Conservation (phyloP, 2,113 vertebrate genomes). For the Lagopus leucura region DNA sequence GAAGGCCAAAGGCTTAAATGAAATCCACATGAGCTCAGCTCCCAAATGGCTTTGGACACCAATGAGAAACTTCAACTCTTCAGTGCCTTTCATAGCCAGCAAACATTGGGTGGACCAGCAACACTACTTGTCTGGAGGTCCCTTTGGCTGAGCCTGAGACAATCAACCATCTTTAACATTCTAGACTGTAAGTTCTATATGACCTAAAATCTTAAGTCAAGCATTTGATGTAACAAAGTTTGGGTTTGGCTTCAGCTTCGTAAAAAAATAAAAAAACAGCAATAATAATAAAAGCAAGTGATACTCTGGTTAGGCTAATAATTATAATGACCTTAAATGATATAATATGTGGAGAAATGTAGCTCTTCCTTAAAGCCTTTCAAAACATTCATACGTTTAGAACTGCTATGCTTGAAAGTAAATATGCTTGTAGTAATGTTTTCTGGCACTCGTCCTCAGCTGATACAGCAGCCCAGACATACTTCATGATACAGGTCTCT, state of each 20-base stretch:
- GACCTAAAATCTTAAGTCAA: background rate
- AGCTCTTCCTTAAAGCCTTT: background rate
- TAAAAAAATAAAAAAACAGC: background rate
- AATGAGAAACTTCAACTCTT: background rate
- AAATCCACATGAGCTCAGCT: background rate
- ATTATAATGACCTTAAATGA: background rate
- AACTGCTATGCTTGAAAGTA: background rate
- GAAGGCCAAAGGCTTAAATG: background rate
- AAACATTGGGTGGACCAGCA: background rate
- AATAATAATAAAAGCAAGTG: background rate
- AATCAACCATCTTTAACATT: background rate
- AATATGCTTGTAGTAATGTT: background rate
- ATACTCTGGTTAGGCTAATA: background rate
- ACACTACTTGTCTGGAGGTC: background rate
- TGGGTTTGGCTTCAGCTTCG: background rate
- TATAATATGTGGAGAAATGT: background rate
- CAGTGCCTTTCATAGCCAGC: background rate
- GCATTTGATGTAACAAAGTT: background rate
- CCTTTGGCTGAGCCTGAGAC: background rate
- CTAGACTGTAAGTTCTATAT: background rate
- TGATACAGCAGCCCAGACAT: background rate
- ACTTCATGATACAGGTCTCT: background rate
- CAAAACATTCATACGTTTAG: background rate
- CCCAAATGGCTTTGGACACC: background rate
- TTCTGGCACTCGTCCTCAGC: background rate